These are phyloP conservation scores for Mirounga angustirostris DNA, from an alignment of 2,113 vertebrate species.

Conservation along the genomic window DNA sequence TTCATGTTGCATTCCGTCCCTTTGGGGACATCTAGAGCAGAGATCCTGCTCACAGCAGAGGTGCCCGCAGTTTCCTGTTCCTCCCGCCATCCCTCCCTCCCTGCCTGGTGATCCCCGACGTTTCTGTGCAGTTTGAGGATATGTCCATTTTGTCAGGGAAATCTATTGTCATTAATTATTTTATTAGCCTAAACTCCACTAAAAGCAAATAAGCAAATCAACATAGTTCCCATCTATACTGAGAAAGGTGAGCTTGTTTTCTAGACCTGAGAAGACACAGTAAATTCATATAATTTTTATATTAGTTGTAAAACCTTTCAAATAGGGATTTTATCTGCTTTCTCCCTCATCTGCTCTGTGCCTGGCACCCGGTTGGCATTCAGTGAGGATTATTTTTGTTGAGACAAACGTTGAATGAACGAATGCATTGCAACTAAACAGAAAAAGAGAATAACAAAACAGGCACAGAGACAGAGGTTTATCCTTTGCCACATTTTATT, in stretches of 20 bases:
- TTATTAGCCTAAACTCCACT: neutral
- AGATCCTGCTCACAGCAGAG: too few relatives aligned
- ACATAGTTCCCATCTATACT: neutral
- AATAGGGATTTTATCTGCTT: neutral
- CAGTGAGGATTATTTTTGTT: neutral
- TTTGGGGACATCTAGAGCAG: neutral
- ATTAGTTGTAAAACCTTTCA: neutral
- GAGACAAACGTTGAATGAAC: neutral
- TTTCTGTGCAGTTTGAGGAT: neutral
- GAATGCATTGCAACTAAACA: neutral
- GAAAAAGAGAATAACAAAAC: neutral
- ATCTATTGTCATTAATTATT: neutral
- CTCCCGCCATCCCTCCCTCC: rapidly evolving
- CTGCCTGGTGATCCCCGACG: rapidly evolving
- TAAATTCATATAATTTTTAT: neutral
- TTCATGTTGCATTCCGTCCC: neutral
- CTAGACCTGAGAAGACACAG: neutral
- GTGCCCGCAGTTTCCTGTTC: rapidly evolving
- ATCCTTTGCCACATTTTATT: neutral
- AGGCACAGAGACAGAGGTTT: neutral
- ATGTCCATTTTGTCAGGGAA: neutral
- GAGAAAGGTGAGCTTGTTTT: neutral
- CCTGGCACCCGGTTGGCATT: neutral
- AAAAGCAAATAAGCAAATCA: neutral
- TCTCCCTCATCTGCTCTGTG: neutral